A percentile compares a stretch with the other conserved stretches of the same genome.
phyloP scores from a whole-genome alignment of 2,888 invertebrate genomes.

The Rotaria macrura region DNA sequence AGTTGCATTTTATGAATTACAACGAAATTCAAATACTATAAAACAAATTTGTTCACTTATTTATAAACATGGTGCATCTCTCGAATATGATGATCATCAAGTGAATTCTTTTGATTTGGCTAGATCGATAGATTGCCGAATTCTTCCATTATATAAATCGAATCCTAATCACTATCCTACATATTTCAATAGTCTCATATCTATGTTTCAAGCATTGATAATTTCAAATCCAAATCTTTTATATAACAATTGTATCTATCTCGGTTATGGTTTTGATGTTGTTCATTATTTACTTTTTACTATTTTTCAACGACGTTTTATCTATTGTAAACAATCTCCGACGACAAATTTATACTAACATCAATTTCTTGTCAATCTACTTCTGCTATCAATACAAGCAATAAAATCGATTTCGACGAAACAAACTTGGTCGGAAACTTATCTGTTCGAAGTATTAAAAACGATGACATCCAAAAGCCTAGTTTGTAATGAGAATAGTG shows the following conservation, averaged over 20 bases:
- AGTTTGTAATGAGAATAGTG: neutral
- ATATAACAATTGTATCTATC: neutral
- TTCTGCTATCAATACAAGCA: neutral
- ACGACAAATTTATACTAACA: neutral
- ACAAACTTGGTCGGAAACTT: too few species aligned
- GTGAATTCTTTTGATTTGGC: neutral
- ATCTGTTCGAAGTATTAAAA: neutral
- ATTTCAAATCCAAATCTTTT: neutral
- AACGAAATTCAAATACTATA: neutral
- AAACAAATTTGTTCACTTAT: neutral
- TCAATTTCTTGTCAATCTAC: neutral
- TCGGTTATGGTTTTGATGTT: neutral
- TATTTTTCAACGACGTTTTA: neutral
- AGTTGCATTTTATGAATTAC: neutral
- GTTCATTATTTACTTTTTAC: neutral
- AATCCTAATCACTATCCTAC: neutral
- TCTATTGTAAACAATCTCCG: neutral
- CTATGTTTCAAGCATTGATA: neutral
- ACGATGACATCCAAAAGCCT: neutral
- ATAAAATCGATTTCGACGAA: too few species aligned
- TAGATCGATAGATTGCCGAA: neutral
- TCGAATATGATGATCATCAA: neutral
- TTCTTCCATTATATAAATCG: neutral
- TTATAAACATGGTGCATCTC: neutral
- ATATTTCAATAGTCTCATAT: neutral